Evolutionary conservation across 2,888 invertebrate species (phyloP).

Genomic region (Baccha elongata): DNA sequence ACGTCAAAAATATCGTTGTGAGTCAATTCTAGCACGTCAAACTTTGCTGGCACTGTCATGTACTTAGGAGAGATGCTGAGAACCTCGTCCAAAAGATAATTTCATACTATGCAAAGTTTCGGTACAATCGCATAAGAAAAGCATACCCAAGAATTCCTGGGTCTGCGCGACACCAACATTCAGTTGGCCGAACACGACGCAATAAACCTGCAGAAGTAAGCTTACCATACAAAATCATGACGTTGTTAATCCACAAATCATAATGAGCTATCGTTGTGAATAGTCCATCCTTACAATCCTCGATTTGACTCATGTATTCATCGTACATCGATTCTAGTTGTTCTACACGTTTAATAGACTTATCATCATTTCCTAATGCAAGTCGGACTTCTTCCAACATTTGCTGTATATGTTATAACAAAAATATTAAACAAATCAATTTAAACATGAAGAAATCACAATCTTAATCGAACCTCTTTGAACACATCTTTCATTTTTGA

Average conservation of each 20-base stretch:
- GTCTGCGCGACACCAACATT: no score
- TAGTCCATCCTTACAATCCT: slow-evolving; percentile 62
- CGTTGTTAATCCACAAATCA: slow-evolving; percentile 86
- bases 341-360: neutral
- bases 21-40: no score
- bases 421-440: no score
- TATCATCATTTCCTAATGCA: neutral
- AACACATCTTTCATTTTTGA: neutral
- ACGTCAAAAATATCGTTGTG: no score
- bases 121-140: no score
- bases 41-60: no score
- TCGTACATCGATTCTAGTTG: neutral
- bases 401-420: no score
- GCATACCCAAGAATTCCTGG: no score
- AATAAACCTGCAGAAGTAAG: no score
- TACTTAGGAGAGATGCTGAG: no score
- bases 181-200: no score
- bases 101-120: no score
- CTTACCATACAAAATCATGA: slow-evolving; percentile 83
- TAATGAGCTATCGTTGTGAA: slow-evolving; percentile 84
- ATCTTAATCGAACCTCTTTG: neutral
- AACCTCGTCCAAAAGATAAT: neutral
- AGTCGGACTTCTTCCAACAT: neutral
- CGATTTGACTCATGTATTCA: slow-evolving; percentile 19
- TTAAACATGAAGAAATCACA: neutral